phyloP scores from a whole-genome alignment of 2,113 vertebrate genomes.

The Eublepharis macularius region DNA sequence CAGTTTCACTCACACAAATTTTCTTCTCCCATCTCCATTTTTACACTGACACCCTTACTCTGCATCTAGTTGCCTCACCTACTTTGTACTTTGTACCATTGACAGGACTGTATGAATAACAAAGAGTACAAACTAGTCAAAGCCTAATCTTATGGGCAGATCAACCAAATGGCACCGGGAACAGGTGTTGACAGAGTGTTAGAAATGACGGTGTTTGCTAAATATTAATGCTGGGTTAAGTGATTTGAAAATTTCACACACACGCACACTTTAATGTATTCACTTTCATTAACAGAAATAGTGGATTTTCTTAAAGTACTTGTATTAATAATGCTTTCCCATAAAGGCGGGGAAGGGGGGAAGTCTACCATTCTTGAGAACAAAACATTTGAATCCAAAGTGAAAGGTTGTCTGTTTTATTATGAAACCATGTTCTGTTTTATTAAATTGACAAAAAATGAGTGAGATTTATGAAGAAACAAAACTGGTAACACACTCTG shows the following conservation, averaged over 20 bases:
- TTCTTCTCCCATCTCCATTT: background rate
- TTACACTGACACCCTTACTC: background rate
- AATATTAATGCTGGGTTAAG: background rate
- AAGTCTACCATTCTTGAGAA: constrained; percentile 47
- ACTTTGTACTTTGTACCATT: background rate
- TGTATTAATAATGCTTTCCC: constrained; percentile 4
- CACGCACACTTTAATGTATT: background rate
- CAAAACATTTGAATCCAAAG: constrained; percentile 53
- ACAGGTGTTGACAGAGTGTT: constrained; percentile 5
- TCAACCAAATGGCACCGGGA: background rate
- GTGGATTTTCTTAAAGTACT: background rate
- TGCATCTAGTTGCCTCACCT: background rate
- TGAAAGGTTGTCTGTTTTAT: background rate
- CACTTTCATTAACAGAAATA: constrained; percentile 34
- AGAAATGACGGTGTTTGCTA: constrained; percentile 5
- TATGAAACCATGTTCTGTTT: constrained; percentile 34
- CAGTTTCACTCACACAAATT: background rate
- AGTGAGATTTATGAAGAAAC: constrained; percentile 55
- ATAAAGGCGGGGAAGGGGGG: too few relatives aligned
- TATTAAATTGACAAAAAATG: constrained; percentile 58
- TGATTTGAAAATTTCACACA: background rate
- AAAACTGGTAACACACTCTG: constrained; percentile 53
- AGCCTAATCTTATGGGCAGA: background rate
- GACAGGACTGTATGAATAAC: background rate
- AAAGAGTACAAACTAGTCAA: background rate